These are phyloP conservation scores for Vimba vimba DNA, from an alignment of 2,113 vertebrate species.

Conservation along the genomic window DNA sequence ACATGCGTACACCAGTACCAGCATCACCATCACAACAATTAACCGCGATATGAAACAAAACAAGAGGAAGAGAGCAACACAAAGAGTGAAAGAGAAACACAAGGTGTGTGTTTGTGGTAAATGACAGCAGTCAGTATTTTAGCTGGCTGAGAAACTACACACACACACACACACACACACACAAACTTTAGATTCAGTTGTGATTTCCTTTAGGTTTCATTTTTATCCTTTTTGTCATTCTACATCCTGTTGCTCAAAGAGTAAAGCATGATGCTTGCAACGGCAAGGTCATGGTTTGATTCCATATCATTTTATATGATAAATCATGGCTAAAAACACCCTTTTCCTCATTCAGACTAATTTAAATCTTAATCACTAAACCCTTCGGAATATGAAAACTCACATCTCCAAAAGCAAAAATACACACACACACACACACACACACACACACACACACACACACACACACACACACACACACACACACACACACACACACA, in stretches of 20 bases:
- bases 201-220: background rate
- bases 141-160: background rate
- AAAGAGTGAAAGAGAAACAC: background rate
- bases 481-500: background rate
- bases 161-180: background rate
- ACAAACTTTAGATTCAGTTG: background rate
- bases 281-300: background rate
- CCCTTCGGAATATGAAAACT: background rate
- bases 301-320: background rate
- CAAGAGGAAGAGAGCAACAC: background rate
- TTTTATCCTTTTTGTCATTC: background rate
- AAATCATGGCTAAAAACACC: background rate
- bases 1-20: constrained; percentile 15
- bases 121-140: background rate
- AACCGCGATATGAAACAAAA: constrained; percentile 34
- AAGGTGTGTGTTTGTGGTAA: constrained; percentile 6
- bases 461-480: background rate
- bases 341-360: background rate
- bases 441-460: background rate
- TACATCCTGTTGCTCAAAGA: background rate
- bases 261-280: background rate
- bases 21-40: constrained; percentile 44
- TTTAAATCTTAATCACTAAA: background rate
- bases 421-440: background rate
- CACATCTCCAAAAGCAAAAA: background rate